Conservation (phyloP, 2,888 invertebrate genomes). For the Syrista parreyssii region DNA sequence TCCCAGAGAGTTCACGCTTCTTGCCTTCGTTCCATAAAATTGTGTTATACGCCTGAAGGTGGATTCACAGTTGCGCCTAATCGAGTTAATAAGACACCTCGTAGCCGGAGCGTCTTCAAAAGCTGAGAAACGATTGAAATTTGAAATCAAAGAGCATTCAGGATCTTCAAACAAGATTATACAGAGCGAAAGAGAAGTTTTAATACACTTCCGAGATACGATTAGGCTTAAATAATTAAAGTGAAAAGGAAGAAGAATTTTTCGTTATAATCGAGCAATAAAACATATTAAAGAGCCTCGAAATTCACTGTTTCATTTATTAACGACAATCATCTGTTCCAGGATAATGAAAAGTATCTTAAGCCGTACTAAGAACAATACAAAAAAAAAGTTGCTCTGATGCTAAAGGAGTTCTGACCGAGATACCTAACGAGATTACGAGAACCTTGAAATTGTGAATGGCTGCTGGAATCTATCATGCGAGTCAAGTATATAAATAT, state of each 20-base stretch:
- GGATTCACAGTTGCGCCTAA: conserved; percentile 23
- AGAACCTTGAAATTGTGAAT: neutral
- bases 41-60: neutral
- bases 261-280: too few species aligned
- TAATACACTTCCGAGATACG: neutral
- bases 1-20: neutral
- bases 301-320: neutral
- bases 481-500: neutral
- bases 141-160: neutral
- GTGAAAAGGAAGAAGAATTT: too few species aligned
- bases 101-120: neutral
- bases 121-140: neutral
- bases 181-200: neutral
- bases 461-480: neutral
- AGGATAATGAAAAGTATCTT: neutral
- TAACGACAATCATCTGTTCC: neutral
- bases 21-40: neutral
- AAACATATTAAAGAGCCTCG: neutral
- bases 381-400: neutral
- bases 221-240: neutral
- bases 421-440: neutral
- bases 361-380: neutral
- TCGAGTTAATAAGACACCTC: conserved; percentile 23
- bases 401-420: neutral
- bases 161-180: neutral